These are phyloP conservation scores for Tragelaphus imberbis DNA, from an alignment of 2,113 vertebrate species.

Conservation along the genomic window DNA sequence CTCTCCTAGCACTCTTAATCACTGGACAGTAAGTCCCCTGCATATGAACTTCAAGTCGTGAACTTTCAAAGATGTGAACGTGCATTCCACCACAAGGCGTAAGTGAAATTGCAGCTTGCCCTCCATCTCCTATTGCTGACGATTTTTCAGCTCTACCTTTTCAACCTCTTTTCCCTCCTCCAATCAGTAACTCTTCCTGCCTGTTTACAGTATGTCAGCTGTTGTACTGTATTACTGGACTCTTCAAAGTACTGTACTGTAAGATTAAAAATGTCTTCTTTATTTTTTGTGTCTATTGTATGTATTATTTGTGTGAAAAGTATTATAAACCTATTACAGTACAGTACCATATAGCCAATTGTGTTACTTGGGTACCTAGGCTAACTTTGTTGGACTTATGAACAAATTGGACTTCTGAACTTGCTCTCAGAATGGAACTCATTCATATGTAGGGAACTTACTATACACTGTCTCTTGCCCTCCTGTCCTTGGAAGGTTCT, in stretches of 20 bases:
- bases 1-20: not conserved
- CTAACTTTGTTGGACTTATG: not conserved
- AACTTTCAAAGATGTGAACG: not conserved
- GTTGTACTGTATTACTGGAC: not conserved
- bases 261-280: not conserved
- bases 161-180: not conserved
- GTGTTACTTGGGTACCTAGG: not conserved
- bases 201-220: not conserved
- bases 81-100: not conserved
- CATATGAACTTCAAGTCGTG: not conserved
- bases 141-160: not conserved
- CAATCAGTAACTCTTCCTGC: not conserved
- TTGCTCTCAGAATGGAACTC: not conserved
- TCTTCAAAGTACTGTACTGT: not conserved
- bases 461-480: too few species aligned
- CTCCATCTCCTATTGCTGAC: not conserved
- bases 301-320: not conserved
- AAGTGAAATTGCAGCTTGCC: not conserved
- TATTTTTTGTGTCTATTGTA: not conserved
- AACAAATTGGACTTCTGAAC: not conserved
- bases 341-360: not conserved
- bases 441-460: not conserved
- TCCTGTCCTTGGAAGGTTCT: not conserved
- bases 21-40: not conserved
- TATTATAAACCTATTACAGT: not conserved